phyloP scores from a whole-genome alignment of 2,888 invertebrate genomes.

The Lasiommata megera region DNA sequence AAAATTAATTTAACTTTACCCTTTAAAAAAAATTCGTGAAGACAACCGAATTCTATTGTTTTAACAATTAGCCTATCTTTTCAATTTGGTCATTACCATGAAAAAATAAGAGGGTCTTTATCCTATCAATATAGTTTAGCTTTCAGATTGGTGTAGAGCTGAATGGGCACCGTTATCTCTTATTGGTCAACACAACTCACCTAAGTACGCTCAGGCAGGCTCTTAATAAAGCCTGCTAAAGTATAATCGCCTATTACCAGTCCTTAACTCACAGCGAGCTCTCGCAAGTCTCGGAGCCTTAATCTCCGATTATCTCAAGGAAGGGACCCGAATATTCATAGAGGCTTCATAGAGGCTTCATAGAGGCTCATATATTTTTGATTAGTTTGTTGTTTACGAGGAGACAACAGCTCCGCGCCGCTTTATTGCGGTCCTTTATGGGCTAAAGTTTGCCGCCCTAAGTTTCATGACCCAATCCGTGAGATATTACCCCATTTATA shows the following conservation, averaged over 20 bases:
- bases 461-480: conserved; percentile 5
- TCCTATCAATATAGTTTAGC: no score
- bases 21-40: no score
- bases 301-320: conserved; percentile 8
- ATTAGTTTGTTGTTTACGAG: conserved; percentile 22
- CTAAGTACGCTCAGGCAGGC: not conserved
- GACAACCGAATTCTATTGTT: no score
- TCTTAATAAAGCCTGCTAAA: not conserved
- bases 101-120: no score
- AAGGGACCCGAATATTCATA: conserved; percentile 20
- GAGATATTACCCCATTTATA: conserved; percentile 23
- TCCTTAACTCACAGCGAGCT: not conserved
- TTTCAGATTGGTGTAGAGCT: no score
- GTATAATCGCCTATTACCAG: not conserved
- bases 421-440: conserved; percentile 25
- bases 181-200: not conserved
- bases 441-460: conserved; percentile 14
- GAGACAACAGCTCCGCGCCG: conserved; percentile 2
- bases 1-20: no score
- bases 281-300: not conserved
- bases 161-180: no score
- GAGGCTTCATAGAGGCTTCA: conserved; percentile 16
- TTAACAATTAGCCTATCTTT: no score
- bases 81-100: no score
- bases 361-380: conserved; percentile 23